phyloP scores from a whole-genome alignment of 2,113 vertebrate genomes.

The Hoplias malabaricus region DNA sequence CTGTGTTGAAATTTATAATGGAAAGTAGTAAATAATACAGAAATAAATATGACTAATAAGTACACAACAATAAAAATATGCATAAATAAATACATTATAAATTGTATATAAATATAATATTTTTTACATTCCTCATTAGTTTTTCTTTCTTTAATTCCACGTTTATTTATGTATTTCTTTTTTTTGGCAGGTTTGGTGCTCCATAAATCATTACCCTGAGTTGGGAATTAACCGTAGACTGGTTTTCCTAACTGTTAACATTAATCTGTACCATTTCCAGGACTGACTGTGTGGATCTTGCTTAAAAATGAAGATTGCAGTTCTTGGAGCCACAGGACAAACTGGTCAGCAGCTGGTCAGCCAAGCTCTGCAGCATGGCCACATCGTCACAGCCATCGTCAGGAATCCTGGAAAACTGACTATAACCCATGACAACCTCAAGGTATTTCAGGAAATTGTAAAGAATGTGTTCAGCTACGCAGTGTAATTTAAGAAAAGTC shows the following conservation, averaged over 20 bases:
- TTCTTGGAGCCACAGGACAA: conserved; percentile 79
- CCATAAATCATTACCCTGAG: neutral
- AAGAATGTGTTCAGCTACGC: too few relatives aligned
- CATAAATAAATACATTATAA: too few relatives aligned
- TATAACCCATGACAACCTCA: conserved; percentile 73
- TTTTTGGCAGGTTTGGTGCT: too few relatives aligned
- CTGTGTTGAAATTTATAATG: too few relatives aligned
- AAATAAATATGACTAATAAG: too few relatives aligned
- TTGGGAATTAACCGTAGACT: neutral
- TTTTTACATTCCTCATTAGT: too few relatives aligned
- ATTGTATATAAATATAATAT: too few relatives aligned
- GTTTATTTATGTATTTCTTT: too few relatives aligned
- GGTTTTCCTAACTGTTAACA: neutral
- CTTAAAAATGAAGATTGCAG: conserved; percentile 71
- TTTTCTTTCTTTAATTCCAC: too few relatives aligned
- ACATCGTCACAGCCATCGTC: conserved; percentile 75
- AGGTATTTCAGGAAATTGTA: conserved; percentile 66
- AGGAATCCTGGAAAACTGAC: conserved; percentile 72
- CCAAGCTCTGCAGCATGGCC: conserved; percentile 76
- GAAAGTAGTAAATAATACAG: too few relatives aligned
- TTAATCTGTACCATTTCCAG: neutral
- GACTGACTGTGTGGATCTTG: neutral
- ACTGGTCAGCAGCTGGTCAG: conserved; percentile 72
- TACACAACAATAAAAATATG: too few relatives aligned
- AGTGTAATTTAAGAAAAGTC: too few relatives aligned